Evolutionary conservation across 2,888 invertebrate species (phyloP), one percentile per base, ranked within the genome.

Genomic region (Leptarthrus brevirostris): DNA sequence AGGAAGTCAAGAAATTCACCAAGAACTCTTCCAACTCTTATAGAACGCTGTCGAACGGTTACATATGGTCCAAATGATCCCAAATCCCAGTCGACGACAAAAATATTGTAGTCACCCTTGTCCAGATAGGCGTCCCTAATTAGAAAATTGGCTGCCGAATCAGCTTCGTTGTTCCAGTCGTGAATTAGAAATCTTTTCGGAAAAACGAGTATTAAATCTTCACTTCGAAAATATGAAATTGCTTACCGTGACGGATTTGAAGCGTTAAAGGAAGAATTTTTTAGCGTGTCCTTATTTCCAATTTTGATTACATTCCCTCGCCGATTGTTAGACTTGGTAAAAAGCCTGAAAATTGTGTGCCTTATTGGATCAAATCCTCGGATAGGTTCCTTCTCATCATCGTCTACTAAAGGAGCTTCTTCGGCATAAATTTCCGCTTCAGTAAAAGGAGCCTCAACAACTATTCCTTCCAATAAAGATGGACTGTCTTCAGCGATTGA

Each of bases 1-100:
- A 90, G 83, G 1, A 89, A 87, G 77, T 91, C 91, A 0, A 91
- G 88, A 75, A 88, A 89, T n/a, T 86, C 83, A 0, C 89, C 91
- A 78, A 91, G 86, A 0, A 82, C 81, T 16, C 83, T 81, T 77
- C 89, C 90, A 20, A 90, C 80, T 74, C 89, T 88, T 72, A 82
- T 82, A 2, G 84, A 82, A 12, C 81, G 79, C 71, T 81, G 81
- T 52, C 83, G 82, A 53, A 83, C 83, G 8, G 82, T 82, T 34
- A 80, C 78, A 30, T 84, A 83, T 1, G 83, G 85, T 4, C 86
- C 86, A 10, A 20, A 36, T 0, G 61, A 30, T 36, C 36, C 61
- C 0, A 61, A 34, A 14, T 40, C 40, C 89, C 89, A 90, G 79
- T 90, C 89, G 10, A 90, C 87, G 1, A 88, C 86, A 71, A 90